Evolutionary conservation across 2,888 invertebrate species (phyloP).

Genomic region (Pollenia angustigena): DNA sequence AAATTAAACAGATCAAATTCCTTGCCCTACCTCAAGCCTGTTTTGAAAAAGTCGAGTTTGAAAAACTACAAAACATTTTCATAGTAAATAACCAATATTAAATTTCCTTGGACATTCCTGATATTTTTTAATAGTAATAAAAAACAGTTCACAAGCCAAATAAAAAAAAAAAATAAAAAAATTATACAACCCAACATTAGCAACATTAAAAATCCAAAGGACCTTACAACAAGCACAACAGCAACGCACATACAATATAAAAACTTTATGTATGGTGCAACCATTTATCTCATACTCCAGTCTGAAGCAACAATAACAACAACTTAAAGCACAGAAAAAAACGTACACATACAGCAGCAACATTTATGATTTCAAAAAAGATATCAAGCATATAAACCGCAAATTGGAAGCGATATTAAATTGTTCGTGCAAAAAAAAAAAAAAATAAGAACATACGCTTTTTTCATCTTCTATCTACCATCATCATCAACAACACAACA

Average conservation of each 20-base stretch:
- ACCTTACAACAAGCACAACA: slow-evolving; percentile 63
- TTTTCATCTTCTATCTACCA: slow-evolving; percentile 31
- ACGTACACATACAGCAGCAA: slow-evolving; percentile 36
- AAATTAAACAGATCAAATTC: no score
- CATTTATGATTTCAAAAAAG: slow-evolving; percentile 72
- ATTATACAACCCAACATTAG: slow-evolving; percentile 60
- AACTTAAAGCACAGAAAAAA: background rate
- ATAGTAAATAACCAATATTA: no score
- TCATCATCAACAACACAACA: slow-evolving; percentile 52
- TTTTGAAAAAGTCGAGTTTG: no score
- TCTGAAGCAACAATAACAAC: background rate
- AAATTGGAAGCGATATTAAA: slow-evolving; percentile 84
- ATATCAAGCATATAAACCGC: slow-evolving; percentile 81
- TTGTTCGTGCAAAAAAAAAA: slow-evolving; percentile 82
- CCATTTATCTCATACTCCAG: slow-evolving; percentile 57
- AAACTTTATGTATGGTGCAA: slow-evolving; percentile 74
- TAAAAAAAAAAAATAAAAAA: slow-evolving; percentile 1
- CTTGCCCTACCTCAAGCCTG: no score
- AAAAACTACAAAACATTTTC: no score
- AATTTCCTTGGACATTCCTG: slow-evolving; percentile 6
- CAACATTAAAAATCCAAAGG: slow-evolving; percentile 64
- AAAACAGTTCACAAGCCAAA: slow-evolving; percentile 1
- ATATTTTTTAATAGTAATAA: background rate
- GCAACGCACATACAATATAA: background rate
- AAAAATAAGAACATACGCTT: slow-evolving; percentile 50